Evolutionary conservation across 2,797 vertebrate genomes (phyloP).

Genomic region (Crax fasciolata): DNA sequence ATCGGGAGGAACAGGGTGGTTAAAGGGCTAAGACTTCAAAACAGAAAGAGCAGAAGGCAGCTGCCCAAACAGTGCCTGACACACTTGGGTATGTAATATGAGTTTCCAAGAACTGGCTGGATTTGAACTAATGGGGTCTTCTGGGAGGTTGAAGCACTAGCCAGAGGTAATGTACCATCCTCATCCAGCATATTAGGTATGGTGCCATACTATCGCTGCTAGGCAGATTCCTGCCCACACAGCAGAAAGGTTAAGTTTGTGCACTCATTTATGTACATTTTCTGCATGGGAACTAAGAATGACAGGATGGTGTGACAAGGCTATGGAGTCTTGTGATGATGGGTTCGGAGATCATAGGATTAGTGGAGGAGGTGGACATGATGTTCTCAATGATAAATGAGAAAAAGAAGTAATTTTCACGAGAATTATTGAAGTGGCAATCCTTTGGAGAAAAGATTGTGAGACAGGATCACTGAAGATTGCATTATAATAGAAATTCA

Average conservation of each 20-base stretch:
- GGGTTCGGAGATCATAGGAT: not conserved
- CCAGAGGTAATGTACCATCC: not conserved
- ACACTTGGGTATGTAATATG: fast-evolving
- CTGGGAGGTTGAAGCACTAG: not conserved
- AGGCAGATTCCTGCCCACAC: not conserved
- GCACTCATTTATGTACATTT: not conserved
- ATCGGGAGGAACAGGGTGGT: not conserved
- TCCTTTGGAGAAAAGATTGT: not conserved
- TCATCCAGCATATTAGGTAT: not conserved
- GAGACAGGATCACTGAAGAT: not conserved
- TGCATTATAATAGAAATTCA: not conserved
- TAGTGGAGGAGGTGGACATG: not conserved
- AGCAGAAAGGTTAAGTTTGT: not conserved
- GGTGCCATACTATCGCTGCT: not conserved
- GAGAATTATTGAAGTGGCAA: not conserved
- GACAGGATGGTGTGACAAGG: fast-evolving
- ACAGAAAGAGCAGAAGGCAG: not conserved
- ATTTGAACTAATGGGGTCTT: not conserved
- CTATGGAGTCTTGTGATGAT: not conserved
- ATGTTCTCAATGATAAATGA: not conserved
- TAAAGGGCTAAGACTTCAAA: not conserved
- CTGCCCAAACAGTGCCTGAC: not conserved
- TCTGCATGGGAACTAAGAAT: not conserved
- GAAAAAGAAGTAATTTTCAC: not conserved
- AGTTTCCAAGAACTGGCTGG: not conserved